Base-by-base conservation (phyloP, 2,113 vertebrate genomes). In the Myotis lucifugus region DNA sequence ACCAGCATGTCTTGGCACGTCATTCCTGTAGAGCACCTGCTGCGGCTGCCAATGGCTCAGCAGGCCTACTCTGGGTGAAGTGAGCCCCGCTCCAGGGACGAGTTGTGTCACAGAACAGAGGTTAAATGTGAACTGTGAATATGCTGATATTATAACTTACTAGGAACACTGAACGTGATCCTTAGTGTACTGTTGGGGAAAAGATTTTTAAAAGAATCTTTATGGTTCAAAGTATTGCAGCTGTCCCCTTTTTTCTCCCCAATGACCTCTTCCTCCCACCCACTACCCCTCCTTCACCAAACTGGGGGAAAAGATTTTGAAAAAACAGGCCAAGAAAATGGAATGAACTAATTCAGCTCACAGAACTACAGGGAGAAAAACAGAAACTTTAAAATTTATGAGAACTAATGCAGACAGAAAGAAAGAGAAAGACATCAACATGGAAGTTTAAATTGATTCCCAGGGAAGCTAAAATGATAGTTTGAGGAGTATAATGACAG, bases 241-340 rank as follows among this genome's bases (percentile, higher is more conserved):
- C 25, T 59, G 56, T 21, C 23, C 59, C 25, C 11, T 61, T 61
- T 61, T 61, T 61, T 11, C 25, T 27, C 59, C 59, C 9, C 59
- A 61, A 25, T 61, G 59, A 61, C 59, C 25, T 61, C 23, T 9
- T 61, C 59, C 10, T 5, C 59, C 21, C 23, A 1, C 8, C 3
- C 25, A 8, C 8, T 21, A 56, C 19, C 56, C 25, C 25, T 61
- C 59, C 59, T 61, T 61, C 59, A 61, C 23, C 59, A 61, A 61
- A 61, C 59, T 8, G 5, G 61, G 52, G 25, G 32, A 23, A 52
- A 78, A 85, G n/a, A 29, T 40, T 42, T 56, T 27, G 29, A 14
- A 59, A 61, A 74, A 83, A 54, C 8, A 37, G 12, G 54, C 48
- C 73, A n/a, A 78, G 66, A 89, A 85, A 72, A 56, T 18, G 85